Evolutionary conservation across 2,113 vertebrate species (phyloP), one percentile per base, ranked within the genome.

Genomic region (Mixornis gularis): DNA sequence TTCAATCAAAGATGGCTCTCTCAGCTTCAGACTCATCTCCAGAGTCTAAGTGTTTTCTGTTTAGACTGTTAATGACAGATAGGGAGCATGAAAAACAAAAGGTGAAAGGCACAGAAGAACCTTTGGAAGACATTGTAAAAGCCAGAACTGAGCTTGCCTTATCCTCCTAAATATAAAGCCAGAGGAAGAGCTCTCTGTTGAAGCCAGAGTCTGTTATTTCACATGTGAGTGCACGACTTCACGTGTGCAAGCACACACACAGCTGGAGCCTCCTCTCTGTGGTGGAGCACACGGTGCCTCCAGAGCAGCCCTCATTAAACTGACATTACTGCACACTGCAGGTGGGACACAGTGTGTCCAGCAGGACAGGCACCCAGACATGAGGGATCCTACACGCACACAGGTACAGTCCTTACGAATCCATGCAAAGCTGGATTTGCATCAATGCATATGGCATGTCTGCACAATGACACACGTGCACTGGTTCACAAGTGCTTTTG

Each of bases 321-420:
- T 16, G 18, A 4, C 66, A 18, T 38, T 5, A 4, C 20, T 12
- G 46, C 58, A 34, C 2, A 0, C 53, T 21, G 71, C 1, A 0
- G 5, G n/a, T 5, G 53, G 51, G 43, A 65, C 0, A 0, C 40
- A 32, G 63, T 2, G 1, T 3, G 34, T 3, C 27, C 64, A 59
- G 52, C 72, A 78, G 13, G 55, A n/a, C 71, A 44, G 30, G 25
- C 34, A 56, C 4, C 27, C 27, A n/a, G 30, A 14, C 30, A 3
- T 0, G 5, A 12, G 34, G 40, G 27, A 36, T 53, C 27, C 46
- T 11, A 1, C 0, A 0, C 7, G 20, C 13, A 12, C 0, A 30
- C 21, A 70, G 6, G 11, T 12, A 29, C 27, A 25, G 27, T 5
- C 7, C 0, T 22, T 26, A 65, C 11, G 40, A 56, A 69, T 2